These are phyloP conservation scores for Leiothrix lutea DNA, from an alignment of 2,113 vertebrate genomes.

Conservation along the genomic window DNA sequence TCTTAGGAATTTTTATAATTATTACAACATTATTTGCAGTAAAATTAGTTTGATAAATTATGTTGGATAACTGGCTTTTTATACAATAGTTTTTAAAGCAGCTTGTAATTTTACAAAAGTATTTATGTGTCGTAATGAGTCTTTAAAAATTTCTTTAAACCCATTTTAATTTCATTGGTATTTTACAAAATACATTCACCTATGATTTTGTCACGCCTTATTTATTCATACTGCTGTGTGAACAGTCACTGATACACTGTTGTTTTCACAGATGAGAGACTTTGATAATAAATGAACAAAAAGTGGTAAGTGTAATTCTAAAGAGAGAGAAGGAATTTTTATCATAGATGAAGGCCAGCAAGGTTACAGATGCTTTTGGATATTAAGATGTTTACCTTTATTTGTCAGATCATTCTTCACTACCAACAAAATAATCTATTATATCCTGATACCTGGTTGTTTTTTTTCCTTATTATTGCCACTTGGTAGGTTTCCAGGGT, in stretches of 20 bases:
- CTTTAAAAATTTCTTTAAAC: background rate
- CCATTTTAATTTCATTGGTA: background rate
- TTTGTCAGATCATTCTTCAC: background rate
- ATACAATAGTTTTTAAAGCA: background rate
- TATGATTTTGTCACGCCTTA: background rate
- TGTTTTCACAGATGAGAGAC: background rate
- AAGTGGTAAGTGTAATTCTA: background rate
- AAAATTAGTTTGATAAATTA: background rate
- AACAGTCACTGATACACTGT: background rate
- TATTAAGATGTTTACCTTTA: background rate
- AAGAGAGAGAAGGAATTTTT: background rate
- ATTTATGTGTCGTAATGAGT: background rate
- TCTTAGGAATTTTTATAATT: background rate
- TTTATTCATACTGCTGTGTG: background rate
- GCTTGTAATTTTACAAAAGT: background rate
- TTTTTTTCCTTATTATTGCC: background rate
- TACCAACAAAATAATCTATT: background rate
- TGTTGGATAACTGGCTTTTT: background rate
- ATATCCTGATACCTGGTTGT: fast-evolving
- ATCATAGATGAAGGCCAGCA: background rate
- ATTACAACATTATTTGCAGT: background rate
- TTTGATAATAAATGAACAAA: background rate
- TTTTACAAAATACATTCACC: background rate
- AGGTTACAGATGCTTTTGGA: background rate
- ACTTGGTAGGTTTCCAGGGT: background rate